These are phyloP conservation scores for Thaleichthys pacificus DNA, from an alignment of 2,797 vertebrate genomes.

Conservation along the genomic window DNA sequence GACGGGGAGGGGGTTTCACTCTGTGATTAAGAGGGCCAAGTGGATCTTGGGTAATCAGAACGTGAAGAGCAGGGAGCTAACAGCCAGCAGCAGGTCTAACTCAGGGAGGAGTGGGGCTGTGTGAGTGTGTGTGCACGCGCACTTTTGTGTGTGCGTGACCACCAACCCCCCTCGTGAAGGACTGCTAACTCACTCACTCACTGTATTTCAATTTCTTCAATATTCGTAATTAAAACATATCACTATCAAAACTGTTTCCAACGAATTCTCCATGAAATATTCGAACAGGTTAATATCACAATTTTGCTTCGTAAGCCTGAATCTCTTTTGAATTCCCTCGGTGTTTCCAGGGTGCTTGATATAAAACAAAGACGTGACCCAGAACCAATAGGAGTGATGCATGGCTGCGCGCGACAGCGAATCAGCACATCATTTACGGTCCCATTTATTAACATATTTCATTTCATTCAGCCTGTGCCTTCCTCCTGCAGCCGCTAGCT, in stretches of 20 bases:
- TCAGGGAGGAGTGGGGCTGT: not conserved
- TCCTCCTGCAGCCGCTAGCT: not conserved
- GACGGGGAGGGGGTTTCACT: constrained; percentile 3
- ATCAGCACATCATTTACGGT: constrained; percentile 2
- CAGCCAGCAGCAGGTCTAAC: not conserved
- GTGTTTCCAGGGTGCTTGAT: not conserved
- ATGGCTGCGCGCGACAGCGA: not conserved
- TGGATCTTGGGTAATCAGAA: constrained; percentile 8
- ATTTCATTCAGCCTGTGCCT: not conserved
- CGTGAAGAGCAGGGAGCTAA: constrained; percentile 10
- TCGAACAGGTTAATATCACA: no score
- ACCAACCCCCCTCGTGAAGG: no score
- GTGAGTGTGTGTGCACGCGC: constrained; percentile 1
- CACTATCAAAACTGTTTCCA: no score
- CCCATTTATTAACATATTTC: constrained; percentile 13
- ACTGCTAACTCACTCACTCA: no score
- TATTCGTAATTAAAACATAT: no score
- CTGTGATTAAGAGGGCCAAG: constrained; percentile 7
- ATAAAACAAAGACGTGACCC: not conserved
- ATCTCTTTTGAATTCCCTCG: no score
- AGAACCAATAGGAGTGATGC: not conserved
- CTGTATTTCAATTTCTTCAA: not conserved
- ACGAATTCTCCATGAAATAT: no score
- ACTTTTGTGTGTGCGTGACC: not conserved
- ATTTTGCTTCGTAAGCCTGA: not conserved